Percentiles rank a stretch among this genome's conserved stretches.
These are phyloP conservation scores for Pachyuromys duprasi DNA, from an alignment of 2,797 vertebrate genomes.

Conservation along the genomic window DNA sequence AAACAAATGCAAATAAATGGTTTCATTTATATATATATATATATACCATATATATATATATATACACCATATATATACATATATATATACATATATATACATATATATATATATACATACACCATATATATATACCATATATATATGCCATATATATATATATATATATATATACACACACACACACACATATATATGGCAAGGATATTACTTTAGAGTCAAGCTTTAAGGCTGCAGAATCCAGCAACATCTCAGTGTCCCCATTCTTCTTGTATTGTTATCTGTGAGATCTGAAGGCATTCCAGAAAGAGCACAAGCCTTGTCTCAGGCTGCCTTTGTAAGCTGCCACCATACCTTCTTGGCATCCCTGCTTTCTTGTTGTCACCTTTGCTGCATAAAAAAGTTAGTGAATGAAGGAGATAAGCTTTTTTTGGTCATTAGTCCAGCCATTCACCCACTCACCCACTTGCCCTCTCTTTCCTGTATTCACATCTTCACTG, in stretches of 20 bases:
- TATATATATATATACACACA: no score
- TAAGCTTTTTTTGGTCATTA: background rate
- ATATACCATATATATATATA: no score
- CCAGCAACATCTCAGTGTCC: background rate
- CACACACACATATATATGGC: no score
- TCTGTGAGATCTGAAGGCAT: background rate
- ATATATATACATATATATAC: no score
- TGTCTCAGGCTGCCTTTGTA: background rate
- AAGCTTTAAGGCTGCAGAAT: background rate
- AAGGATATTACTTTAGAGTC: background rate
- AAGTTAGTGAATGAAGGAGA: background rate
- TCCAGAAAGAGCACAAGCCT: background rate
- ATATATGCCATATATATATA: background rate
- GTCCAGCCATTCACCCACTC: background rate
- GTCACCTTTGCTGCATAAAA: background rate
- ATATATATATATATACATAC: background rate
- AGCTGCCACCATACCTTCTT: background rate
- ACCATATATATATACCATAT: no score
- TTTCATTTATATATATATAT: background rate
- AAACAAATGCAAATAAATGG: background rate
- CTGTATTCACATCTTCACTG: background rate
- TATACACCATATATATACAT: background rate
- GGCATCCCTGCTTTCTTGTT: background rate
- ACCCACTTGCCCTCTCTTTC: background rate
- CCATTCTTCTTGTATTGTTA: background rate